A percentile compares a stretch with the other conserved stretches of the same genome.
Evolutionary conservation across 2,113 vertebrate genomes (phyloP).

Genomic region (human): DNA sequence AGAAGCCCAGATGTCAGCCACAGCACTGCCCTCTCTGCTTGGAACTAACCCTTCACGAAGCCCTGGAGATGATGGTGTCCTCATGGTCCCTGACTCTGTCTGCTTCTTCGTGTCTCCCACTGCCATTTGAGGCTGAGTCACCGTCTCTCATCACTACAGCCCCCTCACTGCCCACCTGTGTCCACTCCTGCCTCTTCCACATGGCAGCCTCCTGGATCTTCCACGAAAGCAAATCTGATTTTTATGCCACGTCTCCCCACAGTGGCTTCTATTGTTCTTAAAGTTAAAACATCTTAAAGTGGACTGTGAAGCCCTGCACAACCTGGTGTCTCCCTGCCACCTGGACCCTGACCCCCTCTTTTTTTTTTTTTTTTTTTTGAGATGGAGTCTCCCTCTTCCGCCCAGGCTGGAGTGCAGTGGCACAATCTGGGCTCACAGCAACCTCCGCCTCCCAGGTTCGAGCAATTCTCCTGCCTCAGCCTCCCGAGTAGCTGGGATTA

Average conservation of each 20-base stretch:
- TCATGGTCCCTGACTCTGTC: not conserved
- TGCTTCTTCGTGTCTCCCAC: not conserved
- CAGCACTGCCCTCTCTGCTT: not conserved
- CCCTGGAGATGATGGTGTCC: not conserved
- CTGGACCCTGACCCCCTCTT: not conserved
- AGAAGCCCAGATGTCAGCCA: not conserved
- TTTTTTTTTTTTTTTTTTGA: too few relatives aligned
- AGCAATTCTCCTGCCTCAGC: too few relatives aligned
- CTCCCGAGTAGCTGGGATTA: too few relatives aligned
- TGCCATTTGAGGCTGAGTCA: not conserved
- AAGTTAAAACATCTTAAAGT: not conserved
- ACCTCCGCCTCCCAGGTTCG: too few relatives aligned
- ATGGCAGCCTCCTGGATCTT: not conserved
- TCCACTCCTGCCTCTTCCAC: not conserved
- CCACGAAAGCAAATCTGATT: not conserved
- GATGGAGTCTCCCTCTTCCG: too few relatives aligned
- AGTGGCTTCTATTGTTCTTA: not conserved
- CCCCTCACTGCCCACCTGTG: rapidly evolving
- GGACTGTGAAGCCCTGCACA: not conserved
- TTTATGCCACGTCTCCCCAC: not conserved
- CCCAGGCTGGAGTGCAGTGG: too few relatives aligned
- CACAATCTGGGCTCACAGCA: too few relatives aligned
- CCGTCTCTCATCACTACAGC: rapidly evolving
- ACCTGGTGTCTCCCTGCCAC: not conserved
- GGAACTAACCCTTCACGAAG: not conserved